Percentiles rank a stretch among this genome's conserved stretches.
Conservation (phyloP, 2,888 invertebrate genomes). For the Lycia hirtaria region DNA sequence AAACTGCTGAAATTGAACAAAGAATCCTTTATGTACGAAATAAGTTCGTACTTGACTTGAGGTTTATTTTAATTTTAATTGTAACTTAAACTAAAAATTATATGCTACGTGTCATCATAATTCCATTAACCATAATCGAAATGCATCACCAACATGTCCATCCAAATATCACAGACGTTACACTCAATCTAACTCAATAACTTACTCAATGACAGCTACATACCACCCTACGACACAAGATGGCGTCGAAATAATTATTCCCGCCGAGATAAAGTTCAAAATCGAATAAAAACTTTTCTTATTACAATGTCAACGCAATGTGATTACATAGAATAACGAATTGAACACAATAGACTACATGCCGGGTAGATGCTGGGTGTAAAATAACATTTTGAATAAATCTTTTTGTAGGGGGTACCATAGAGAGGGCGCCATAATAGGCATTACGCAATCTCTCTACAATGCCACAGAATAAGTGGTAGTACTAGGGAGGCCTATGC, state of each 20-base stretch:
- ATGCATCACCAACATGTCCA: slow-evolving; percentile 27
- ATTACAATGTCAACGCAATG: slow-evolving; percentile 69
- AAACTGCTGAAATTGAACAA: too few relatives aligned
- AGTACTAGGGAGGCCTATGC: slow-evolving; percentile 42
- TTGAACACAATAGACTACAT: slow-evolving; percentile 64
- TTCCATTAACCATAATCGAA: slow-evolving; percentile 28
- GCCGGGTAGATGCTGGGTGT: slow-evolving; percentile 74
- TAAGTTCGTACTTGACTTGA: too few relatives aligned
- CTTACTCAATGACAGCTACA: slow-evolving; percentile 68
- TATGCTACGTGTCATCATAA: slow-evolving; percentile 33
- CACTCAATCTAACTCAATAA: slow-evolving; percentile 76
- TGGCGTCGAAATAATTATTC: slow-evolving; percentile 64
- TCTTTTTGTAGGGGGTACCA: slow-evolving; percentile 78
- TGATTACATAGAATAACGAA: slow-evolving; percentile 61
- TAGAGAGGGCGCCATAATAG: slow-evolving; percentile 78
- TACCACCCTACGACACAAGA: slow-evolving; percentile 66
- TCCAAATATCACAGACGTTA: slow-evolving; percentile 52
- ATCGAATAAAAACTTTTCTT: slow-evolving; percentile 49
- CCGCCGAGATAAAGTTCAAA: slow-evolving; percentile 54
- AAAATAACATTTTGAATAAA: slow-evolving; percentile 85
- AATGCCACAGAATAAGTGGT: too few relatives aligned
- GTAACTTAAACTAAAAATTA: too few relatives aligned
- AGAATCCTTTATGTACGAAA: too few relatives aligned
- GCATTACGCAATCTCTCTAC: slow-evolving; percentile 58
- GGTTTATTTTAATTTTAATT: too few relatives aligned